These are phyloP conservation scores for Pseudomyrmex gracilis DNA, from an alignment of 1,140 invertebrate genomes.

Conservation along the genomic window DNA sequence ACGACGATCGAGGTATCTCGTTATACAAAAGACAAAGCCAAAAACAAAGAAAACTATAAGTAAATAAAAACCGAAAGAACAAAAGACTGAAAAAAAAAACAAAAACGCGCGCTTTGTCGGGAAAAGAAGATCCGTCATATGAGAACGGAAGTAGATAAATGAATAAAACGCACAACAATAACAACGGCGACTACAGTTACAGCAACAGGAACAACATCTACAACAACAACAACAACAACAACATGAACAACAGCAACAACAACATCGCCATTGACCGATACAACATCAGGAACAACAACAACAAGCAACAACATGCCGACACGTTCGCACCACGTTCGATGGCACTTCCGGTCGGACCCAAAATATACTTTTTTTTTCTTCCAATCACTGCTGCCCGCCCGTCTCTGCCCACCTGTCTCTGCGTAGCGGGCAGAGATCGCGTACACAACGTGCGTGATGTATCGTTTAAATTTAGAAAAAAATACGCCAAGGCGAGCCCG, in stretches of 20 bases:
- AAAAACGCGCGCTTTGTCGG: conserved; percentile 34
- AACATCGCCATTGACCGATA: conserved; percentile 74
- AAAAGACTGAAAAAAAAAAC: conserved; percentile 8
- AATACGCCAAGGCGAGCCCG: conserved; percentile 17
- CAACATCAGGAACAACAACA: conserved; percentile 76
- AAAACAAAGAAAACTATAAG: conserved; percentile 33
- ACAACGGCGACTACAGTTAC: conserved; percentile 69
- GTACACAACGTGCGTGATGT: conserved; percentile 38
- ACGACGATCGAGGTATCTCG: conserved; percentile 33
- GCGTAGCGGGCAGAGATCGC: conserved; percentile 54
- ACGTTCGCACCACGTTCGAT: conserved; percentile 43
- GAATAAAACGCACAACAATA: conserved; percentile 64
- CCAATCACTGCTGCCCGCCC: conserved; percentile 36
- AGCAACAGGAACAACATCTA: conserved; percentile 71
- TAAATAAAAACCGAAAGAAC: conserved; percentile 37
- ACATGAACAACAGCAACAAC: conserved; percentile 72
- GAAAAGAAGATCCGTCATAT: conserved; percentile 56
- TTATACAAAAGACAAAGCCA: conserved; percentile 25
- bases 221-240: conserved; percentile 60
- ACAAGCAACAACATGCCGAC: conserved; percentile 67
- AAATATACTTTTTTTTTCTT: conserved; percentile 25
- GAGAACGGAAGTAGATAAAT: conserved; percentile 50
- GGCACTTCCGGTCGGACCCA: conserved; percentile 14
- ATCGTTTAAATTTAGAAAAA: conserved; percentile 11
- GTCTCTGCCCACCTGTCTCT: conserved; percentile 66